These are phyloP conservation scores for Sitta carolinensis DNA, from an alignment of 2,797 vertebrate species.

Conservation along the genomic window DNA sequence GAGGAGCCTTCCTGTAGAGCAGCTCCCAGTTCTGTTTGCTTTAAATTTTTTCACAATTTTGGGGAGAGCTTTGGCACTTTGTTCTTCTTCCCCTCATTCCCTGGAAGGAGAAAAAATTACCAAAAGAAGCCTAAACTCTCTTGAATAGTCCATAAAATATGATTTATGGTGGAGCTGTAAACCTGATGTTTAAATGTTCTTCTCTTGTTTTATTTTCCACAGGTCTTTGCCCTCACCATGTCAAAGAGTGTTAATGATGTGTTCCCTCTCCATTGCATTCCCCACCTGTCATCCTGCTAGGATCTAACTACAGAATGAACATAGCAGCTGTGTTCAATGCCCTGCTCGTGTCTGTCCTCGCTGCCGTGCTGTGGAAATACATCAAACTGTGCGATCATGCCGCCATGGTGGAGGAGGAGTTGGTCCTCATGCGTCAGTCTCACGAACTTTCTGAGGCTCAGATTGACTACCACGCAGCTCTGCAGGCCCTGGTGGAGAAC, in stretches of 20 bases:
- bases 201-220: constrained; percentile 24
- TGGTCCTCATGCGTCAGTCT: constrained; percentile 83
- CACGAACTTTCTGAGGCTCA: constrained; percentile 83
- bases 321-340: constrained; percentile 90
- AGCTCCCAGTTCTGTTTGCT: neutral
- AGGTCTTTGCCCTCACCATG: constrained; percentile 58
- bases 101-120: neutral
- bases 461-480: constrained; percentile 90
- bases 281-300: constrained; percentile 75
- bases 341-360: constrained; percentile 90
- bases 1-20: neutral
- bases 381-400: constrained; percentile 86
- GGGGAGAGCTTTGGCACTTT: neutral
- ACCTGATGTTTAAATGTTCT: neutral
- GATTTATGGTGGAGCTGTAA: neutral
- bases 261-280: constrained; percentile 20
- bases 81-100: neutral
- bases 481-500: constrained; percentile 87
- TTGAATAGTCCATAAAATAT: neutral
- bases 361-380: constrained; percentile 95
- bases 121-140: neutral
- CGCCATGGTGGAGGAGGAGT: constrained; percentile 86
- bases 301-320: constrained; percentile 87
- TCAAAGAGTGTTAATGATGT: constrained; percentile 67
- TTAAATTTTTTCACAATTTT: neutral